Base-by-base conservation (phyloP, 92 coral and sea anemone species). In the Actinernus sp. region DNA sequence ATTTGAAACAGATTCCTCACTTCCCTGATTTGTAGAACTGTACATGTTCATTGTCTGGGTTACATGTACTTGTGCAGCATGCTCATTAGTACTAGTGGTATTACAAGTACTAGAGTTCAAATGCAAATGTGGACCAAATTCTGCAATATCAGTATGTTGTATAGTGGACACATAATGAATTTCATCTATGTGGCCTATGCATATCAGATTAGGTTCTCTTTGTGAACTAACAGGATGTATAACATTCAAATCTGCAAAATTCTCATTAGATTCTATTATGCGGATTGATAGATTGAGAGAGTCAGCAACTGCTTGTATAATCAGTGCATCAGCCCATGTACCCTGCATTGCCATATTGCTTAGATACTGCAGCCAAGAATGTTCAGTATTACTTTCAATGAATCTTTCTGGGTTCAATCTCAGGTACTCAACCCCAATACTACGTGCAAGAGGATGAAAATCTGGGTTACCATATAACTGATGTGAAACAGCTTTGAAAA, bases 291-390 rank as follows among this genome's bases (percentile, higher is more conserved):
- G 3, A 64, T 78, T 55, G 3, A 80, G 39, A 37, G 78, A 32
- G 55, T 84, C 83, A 18, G 92, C 74, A 25, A 80, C 88, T 57
- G 84, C 83, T 80, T 86, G 92, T 43, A 78, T 54, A 63, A 63
- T 49, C 44, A 84, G 55, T 29, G 59, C 67, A 77, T 84, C 86
- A 36, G 79, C 78, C 85, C 86, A 84, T 54, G 86, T 78, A 21
- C 91, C 82, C 33, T 68, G 69, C 8, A 63, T 26, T 31, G 80
- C 62, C 81, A 83, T 83, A 54, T 83, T 75, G 14, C 4, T 61
- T 24, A 76, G 46, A 52, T 82, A 76, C 8, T 5, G 33, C 26
- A 27, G 55, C 88, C 88, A 65, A 40, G 84, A 76, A 28, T 39
- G 34, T 16, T 67, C 78, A 26, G 74, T 72, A 23, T 71, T 73